phyloP scores from a whole-genome alignment of 2,113 vertebrate genomes.

The Cyprinodon brontotheroides region DNA sequence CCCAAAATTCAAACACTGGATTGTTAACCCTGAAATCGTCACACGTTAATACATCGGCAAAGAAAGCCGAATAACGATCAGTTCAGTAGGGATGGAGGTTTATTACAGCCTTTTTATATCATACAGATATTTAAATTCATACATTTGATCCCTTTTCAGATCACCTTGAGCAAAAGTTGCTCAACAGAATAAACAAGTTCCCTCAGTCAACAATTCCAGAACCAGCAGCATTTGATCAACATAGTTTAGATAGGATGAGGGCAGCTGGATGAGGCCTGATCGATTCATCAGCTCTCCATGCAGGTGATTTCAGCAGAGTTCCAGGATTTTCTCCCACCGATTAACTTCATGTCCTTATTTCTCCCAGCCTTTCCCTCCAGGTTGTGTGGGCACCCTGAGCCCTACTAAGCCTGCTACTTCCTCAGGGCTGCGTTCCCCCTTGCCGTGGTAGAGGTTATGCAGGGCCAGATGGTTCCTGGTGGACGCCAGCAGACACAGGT shows the following conservation, averaged over 20 bases:
- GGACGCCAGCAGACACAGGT: slow-evolving; percentile 88
- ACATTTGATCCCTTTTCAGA: background rate
- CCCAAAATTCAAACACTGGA: background rate
- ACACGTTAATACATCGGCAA: background rate
- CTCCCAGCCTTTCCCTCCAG: slow-evolving; percentile 91
- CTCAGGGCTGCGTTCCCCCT: slow-evolving; percentile 82
- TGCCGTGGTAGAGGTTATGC: slow-evolving; percentile 86
- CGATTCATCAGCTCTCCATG: background rate
- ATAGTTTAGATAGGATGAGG: background rate
- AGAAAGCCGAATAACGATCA: background rate
- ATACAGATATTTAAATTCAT: background rate
- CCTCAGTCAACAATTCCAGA: slow-evolving; percentile 13
- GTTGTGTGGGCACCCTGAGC: slow-evolving; percentile 88
- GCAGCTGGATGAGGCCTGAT: background rate
- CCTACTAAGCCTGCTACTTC: slow-evolving; percentile 87
- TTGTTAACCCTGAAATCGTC: no score
- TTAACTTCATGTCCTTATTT: slow-evolving; percentile 64
- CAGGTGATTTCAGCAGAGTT: background rate
- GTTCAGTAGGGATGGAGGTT: background rate
- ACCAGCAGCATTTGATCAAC: background rate
- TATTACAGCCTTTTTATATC: background rate
- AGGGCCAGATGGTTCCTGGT: slow-evolving; percentile 83
- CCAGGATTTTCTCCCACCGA: background rate
- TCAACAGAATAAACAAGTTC: background rate
- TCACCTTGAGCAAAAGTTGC: background rate